These are phyloP conservation scores for Adineta ricciae DNA, from an alignment of 2,888 invertebrate genomes.

Conservation along the genomic window DNA sequence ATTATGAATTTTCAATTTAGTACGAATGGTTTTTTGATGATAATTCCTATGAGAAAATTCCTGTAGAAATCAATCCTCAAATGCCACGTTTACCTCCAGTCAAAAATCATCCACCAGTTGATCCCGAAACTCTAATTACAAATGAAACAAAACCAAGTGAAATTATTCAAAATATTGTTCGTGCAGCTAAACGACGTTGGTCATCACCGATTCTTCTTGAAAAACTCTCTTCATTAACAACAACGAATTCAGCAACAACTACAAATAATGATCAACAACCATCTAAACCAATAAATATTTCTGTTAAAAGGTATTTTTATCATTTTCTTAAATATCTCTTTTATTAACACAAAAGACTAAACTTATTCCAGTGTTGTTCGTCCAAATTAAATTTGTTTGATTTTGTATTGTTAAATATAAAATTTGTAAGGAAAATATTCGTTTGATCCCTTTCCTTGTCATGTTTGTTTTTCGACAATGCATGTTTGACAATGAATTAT, in stretches of 20 bases:
- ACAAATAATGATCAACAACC: neutral
- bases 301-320: slow-evolving; percentile 17
- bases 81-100: neutral
- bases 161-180: slow-evolving; percentile 20
- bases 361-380: neutral
- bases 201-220: neutral
- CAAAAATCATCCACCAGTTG: neutral
- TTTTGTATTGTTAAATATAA: neutral
- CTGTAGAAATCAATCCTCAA: slow-evolving; percentile 10
- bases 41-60: neutral
- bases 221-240: neutral
- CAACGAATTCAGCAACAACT: neutral
- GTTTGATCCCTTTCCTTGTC: neutral
- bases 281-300: neutral
- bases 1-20: neutral
- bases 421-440: neutral
- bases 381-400: neutral
- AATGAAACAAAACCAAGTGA: slow-evolving; percentile 10
- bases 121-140: neutral
- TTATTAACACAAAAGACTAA: neutral
- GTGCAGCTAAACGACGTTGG: slow-evolving; percentile 16
- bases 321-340: neutral
- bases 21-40: slow-evolving; percentile 17
- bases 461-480: no score
- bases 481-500: neutral